Percentiles rank a stretch among this genome's conserved stretches.
These are phyloP conservation scores for Pasiphila rectangulata DNA, from an alignment of 2,888 invertebrate species.

Conservation along the genomic window DNA sequence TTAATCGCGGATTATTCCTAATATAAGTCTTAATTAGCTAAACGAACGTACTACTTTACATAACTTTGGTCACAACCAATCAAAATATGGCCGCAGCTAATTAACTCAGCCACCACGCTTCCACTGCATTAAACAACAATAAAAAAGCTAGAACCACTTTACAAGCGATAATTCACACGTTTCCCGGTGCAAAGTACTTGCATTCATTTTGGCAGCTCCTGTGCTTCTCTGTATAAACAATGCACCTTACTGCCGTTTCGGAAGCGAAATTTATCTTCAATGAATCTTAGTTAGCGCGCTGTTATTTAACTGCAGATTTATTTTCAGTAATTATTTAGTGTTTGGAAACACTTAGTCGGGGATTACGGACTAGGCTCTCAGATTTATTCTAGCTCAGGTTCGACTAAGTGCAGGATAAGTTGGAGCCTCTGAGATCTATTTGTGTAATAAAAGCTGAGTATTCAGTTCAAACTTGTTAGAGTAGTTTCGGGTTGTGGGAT, in stretches of 20 bases:
- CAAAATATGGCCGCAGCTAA: too few relatives aligned
- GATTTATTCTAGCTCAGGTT: slow-evolving; percentile 25
- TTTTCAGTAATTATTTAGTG: slow-evolving; percentile 18
- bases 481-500: too few relatives aligned
- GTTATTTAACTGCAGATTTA: slow-evolving; percentile 13
- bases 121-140: too few relatives aligned
- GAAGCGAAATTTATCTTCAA: slow-evolving; percentile 3
- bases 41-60: too few relatives aligned
- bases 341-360: slow-evolving; percentile 22
- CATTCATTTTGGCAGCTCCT: background rate
- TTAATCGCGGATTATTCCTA: too few relatives aligned
- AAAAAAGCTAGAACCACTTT: background rate
- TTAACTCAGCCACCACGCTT: too few relatives aligned
- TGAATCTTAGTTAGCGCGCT: slow-evolving; percentile 5
- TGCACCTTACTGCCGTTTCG: background rate
- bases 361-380: slow-evolving; percentile 21
- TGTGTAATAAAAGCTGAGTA: slow-evolving; percentile 1
- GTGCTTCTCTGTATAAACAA: background rate
- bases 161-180: background rate
- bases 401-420: slow-evolving; percentile 18
- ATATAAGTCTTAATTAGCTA: too few relatives aligned
- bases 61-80: too few relatives aligned
- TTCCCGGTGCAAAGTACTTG: too few relatives aligned
- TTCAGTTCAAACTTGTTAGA: background rate
- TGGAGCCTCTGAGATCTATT: slow-evolving; percentile 17